Evolutionary conservation across 2,113 vertebrate genomes (phyloP), one percentile per base, ranked within the genome.

Genomic region (Gracilinanus agilis): DNA sequence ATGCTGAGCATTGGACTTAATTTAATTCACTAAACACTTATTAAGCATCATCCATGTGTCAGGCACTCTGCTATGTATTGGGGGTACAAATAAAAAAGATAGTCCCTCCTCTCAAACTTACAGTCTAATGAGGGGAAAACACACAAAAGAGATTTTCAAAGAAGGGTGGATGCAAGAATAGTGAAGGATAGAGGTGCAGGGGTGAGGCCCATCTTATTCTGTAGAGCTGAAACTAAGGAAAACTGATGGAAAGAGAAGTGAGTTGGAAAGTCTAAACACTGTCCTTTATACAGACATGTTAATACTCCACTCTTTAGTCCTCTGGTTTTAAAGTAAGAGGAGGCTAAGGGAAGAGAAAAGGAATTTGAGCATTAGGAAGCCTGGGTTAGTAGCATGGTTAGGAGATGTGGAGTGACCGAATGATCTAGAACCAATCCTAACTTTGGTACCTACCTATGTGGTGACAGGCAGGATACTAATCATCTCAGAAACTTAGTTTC

Each of bases 171-270:
- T 29, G 12, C 11, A 61, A 61, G 27, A 61, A 61, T 3, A 29
- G 2, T 29, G 29, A 27, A 27, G 27, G 25, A 75, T 19, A 13
- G 61, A 34, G 55, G 24, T 3, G 19, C 19, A 16, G 2, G 54
- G 9, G 13, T 9, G 21, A 3, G 61, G 12, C 3, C 0, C 0
- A n/a, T n/a, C 34, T n/a, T n/a, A 5, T n/a, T 75, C 3, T 6
- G 13, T n/a, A 1, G 29, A 75, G 13, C 1, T 75, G 13, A 34
- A 67, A 67, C 3, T 29, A 67, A n/a, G 61, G 4, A 75, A 11
- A 75, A 13, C 34, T 34, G 0, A 29, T 61, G 58, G 58, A 12
- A 61, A 61, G 27, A 13, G 27, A 29, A 61, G 27, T 13, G 29
- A 10, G 0, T 12, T 61, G 58, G 10, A 61, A 61, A 61, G 58